Base-by-base conservation (phyloP, 2,888 invertebrate genomes). In the Elegia similella region DNA sequence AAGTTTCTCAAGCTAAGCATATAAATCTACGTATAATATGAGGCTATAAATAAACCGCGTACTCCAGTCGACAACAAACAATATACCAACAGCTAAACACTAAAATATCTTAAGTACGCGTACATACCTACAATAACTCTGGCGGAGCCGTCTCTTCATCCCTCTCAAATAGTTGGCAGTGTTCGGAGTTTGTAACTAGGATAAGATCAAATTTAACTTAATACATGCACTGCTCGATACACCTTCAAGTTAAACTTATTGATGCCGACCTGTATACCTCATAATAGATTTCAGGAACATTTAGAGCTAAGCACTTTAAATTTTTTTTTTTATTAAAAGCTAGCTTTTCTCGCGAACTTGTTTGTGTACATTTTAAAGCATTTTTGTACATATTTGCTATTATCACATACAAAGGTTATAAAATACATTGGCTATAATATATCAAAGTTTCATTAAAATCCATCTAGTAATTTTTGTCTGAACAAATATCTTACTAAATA, bases 161-260 rank as follows among this genome's bases (percentile, higher is more conserved):
- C 70, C 65, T 60, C 59, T 63, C 73, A 77, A 78, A 82, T 80
- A 82, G 81, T 84, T 82, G 70, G 69, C 73, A 70, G 72, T 79
- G 76, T 77, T 72, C 72, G 71, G 72, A 74, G 68, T 75, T 71
- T 58, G 60, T 59, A 70, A 73, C 73, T 74, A 62, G 67, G 64
- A 71, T 78, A 74, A 75, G 75, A 82, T 80, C 80, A 80, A 79
- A 80, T 77, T 77, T 70, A 75, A 73, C 72, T 70, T 60, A 62
- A 32, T 57, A 50, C 54, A 13, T 55, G 46, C 16, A 44, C 17
- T 58, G 16, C 6, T 17, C 30, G 23, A 17, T 48, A 55, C 44
- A 46, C 32, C 53, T 15, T 56, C 38, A 23, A 48, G 38, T 38
- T 38, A 38, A 38, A n/a, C 3, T 34, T 6, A 12, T 12, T 38